Evolutionary conservation across 2,113 vertebrate genomes (phyloP).

Genomic region (Cervus canadensis): DNA sequence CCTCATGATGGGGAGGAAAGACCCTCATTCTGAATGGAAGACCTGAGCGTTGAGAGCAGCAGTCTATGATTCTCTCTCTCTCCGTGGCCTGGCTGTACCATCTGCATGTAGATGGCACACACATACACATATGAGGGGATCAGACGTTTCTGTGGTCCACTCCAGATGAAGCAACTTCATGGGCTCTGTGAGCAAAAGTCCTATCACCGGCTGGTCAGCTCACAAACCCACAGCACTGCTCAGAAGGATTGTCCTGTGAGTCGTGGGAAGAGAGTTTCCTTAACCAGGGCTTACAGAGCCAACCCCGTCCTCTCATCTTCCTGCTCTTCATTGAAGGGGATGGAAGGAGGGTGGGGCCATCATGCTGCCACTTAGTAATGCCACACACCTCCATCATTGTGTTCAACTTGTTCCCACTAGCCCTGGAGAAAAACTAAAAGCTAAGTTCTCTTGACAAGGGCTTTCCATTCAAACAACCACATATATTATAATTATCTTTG

Average conservation of each 20-base stretch:
- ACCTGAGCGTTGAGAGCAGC: background rate
- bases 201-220: background rate
- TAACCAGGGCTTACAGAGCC: background rate
- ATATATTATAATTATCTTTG: background rate
- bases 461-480: background rate
- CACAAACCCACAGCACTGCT: background rate
- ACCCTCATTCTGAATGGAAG: background rate
- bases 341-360: background rate
- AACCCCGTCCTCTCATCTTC: background rate
- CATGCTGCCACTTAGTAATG: background rate
- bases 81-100: fast-evolving
- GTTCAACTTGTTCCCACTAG: background rate
- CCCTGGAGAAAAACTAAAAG: background rate
- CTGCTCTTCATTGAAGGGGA: background rate
- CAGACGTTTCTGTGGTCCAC: background rate
- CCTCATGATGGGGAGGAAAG: background rate
- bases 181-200: background rate
- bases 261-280: background rate
- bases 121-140: background rate
- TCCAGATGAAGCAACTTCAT: background rate
- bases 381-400: background rate
- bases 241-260: background rate
- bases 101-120: background rate
- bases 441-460: background rate
- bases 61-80: background rate